Conservation (phyloP, 2,797 vertebrate species). For the Bradypodion ventrale region DNA sequence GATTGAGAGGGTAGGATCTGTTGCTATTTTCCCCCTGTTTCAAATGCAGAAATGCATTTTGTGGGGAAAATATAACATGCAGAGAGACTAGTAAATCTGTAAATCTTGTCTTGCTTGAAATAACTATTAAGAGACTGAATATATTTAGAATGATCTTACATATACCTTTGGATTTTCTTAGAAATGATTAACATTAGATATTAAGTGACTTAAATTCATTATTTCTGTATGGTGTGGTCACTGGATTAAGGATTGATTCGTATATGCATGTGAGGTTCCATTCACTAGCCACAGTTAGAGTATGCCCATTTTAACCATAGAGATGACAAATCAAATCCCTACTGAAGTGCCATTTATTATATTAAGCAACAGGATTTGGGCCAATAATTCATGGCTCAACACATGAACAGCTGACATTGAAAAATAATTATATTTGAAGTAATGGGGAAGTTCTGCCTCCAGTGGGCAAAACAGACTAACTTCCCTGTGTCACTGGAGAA, state of each 20-base stretch:
- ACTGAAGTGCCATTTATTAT: too few relatives aligned
- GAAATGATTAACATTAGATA: neutral
- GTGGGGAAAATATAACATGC: conserved; percentile 35
- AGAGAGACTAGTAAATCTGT: conserved; percentile 12
- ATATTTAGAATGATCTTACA: conserved; percentile 11
- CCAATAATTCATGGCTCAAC: neutral
- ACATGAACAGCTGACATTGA: neutral
- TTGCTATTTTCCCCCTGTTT: conserved; percentile 39
- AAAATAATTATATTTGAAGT: conserved; percentile 1
- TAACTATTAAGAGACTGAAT: conserved; percentile 27
- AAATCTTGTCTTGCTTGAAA: conserved; percentile 37
- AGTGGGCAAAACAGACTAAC: too few relatives aligned
- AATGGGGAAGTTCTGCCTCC: neutral
- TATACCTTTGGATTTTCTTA: conserved; percentile 50
- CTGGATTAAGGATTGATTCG: neutral
- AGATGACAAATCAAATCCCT: too few relatives aligned
- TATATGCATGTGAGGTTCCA: neutral
- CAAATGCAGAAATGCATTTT: conserved; percentile 34
- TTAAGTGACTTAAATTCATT: neutral
- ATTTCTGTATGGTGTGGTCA: neutral
- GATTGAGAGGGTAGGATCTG: conserved; percentile 58
- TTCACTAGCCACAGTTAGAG: too few relatives aligned
- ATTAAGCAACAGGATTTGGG: neutral
- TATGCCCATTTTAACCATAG: too few relatives aligned
- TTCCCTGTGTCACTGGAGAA: too few relatives aligned